Conservation (phyloP, 2,888 invertebrate genomes). For the Drosophila falleni region DNA sequence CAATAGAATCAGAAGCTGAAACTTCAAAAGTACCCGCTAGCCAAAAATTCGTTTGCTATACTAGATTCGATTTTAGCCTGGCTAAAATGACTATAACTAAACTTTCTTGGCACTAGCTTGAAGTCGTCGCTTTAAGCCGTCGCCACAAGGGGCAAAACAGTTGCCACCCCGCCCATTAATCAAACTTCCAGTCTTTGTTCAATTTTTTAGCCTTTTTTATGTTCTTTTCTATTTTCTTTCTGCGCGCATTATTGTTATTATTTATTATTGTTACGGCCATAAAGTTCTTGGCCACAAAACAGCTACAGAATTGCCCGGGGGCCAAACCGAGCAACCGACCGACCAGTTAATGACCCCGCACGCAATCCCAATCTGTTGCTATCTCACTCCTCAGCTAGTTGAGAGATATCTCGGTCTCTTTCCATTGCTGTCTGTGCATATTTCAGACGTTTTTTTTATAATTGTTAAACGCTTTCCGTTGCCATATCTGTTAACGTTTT, state of each 20-base stretch:
- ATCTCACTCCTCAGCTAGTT: slow-evolving; percentile 17
- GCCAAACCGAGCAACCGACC: neutral
- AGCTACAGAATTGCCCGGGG: slow-evolving; percentile 16
- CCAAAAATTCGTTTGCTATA: slow-evolving; percentile 29
- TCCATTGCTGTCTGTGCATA: slow-evolving; percentile 41
- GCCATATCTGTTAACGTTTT: slow-evolving; percentile 52
- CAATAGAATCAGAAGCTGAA: slow-evolving; percentile 30
- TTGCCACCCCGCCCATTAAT: slow-evolving; percentile 49
- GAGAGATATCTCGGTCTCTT: neutral
- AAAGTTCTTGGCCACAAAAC: slow-evolving; percentile 41
- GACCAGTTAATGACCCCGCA: slow-evolving; percentile 60
- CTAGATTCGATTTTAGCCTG: slow-evolving; percentile 24
- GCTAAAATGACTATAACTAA: slow-evolving; percentile 24
- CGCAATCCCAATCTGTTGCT: slow-evolving; percentile 34
- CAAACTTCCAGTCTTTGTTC: slow-evolving; percentile 52
- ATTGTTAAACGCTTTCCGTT: slow-evolving; percentile 51
- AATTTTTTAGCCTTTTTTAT: slow-evolving; percentile 33
- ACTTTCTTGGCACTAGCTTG: slow-evolving; percentile 25
- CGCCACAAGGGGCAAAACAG: slow-evolving; percentile 36
- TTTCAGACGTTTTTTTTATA: slow-evolving; percentile 49
- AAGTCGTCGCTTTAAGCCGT: slow-evolving; percentile 27
- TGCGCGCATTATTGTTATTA: slow-evolving; percentile 47
- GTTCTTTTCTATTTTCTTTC: slow-evolving; percentile 31
- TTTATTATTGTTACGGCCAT: slow-evolving; percentile 59
- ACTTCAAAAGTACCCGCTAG: slow-evolving; percentile 24